Evolutionary conservation across 2,888 invertebrate genomes (phyloP), one percentile per base, ranked within the genome.

Genomic region (Clostera curtula): DNA sequence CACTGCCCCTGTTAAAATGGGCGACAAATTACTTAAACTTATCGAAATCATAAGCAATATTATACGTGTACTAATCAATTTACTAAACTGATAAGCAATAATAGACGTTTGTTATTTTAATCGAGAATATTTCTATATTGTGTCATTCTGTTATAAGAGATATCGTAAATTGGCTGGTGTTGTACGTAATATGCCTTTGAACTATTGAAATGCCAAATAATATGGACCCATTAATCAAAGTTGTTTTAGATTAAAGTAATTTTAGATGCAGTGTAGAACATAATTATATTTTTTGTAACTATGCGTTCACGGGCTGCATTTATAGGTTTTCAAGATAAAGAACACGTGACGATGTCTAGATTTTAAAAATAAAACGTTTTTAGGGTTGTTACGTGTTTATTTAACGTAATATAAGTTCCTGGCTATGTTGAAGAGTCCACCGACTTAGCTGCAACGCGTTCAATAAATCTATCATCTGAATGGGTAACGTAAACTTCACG

Each of bases 121-220:
- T 22, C 32, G 37, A 25, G 36, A 31, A 43, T 26, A 31, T 30
- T 43, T 37, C 26, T 39, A 43, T 38, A 22, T 53, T 45, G 44
- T 52, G 44, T 46, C 40, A 44, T 43, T 42, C 26, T 47, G 36
- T 41, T 48, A 45, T 48, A 34, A 31, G 37, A 35, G 42, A 43
- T 38, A 44, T 29, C 29, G 31, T 45, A 43, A 41, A 40, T 29
- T 45, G 31, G 41, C 44, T 49, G 44, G 46, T 49, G 49, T 43
- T 49, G 41, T 40, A 43, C 43, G 42, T 43, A 41, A 40, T 55
- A n/a, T n/a, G n/a, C n/a, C n/a, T 47, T 41, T 47, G 34, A 44
- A 40, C 43, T 46, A 39, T 46, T 40, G 39, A 42, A 39, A 52
- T 55, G 58, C 60, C 63, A 60, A 61, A 58, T n/a, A 46, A 31